phyloP scores from a whole-genome alignment of 2,888 invertebrate genomes.

The Pandemis cinnamomeana region DNA sequence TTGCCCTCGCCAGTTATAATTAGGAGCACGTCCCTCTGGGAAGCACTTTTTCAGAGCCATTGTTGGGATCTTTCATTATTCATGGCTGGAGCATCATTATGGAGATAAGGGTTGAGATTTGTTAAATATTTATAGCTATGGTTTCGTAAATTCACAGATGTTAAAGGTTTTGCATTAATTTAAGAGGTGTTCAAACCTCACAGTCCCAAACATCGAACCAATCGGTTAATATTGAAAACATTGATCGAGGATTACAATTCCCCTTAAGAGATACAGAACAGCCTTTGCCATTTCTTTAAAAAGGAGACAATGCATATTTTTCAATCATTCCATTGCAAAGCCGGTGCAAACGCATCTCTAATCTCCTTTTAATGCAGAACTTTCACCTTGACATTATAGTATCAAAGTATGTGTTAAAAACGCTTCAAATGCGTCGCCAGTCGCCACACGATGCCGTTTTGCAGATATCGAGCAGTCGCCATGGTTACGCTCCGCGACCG shows the following conservation, averaged over 20 bases:
- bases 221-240: no score
- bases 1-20: slow-evolving; percentile 52
- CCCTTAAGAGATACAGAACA: no score
- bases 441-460: slow-evolving; percentile 3
- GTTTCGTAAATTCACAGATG: background rate
- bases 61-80: slow-evolving; percentile 24
- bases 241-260: no score
- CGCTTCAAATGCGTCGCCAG: background rate
- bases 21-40: slow-evolving; percentile 40
- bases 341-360: slow-evolving; percentile 1
- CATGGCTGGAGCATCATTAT: slow-evolving; percentile 9
- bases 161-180: background rate
- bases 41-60: slow-evolving; percentile 11
- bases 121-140: background rate
- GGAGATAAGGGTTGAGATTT: slow-evolving; percentile 9
- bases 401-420: slow-evolving; percentile 2
- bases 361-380: background rate
- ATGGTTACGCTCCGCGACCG: slow-evolving; percentile 68
- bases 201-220: no score
- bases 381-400: background rate
- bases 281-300: no score
- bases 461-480: slow-evolving; percentile 67
- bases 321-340: background rate
- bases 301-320: no score
- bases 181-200: no score